A percentile compares a stretch with the other conserved stretches of the same genome.
These are phyloP conservation scores for Bembecia ichneumoniformis DNA, from an alignment of 2,888 invertebrate genomes.

Conservation along the genomic window DNA sequence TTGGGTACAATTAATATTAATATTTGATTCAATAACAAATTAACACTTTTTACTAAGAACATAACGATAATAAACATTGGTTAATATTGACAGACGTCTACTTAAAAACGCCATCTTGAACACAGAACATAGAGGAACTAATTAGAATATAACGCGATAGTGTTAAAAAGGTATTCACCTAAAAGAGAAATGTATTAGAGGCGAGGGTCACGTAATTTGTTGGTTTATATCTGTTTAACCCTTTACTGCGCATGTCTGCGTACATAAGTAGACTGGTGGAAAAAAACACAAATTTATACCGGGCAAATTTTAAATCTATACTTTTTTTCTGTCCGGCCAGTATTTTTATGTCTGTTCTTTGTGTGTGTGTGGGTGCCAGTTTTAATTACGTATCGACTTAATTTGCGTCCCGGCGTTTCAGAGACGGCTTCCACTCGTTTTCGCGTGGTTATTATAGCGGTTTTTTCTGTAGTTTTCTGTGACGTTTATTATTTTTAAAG, in stretches of 20 bases:
- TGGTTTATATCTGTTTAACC: conserved; percentile 40
- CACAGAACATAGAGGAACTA: too few relatives aligned
- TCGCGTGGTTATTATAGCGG: conserved; percentile 18
- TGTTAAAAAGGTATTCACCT: conserved; percentile 10
- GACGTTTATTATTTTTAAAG: conserved; percentile 15
- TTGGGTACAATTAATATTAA: too few relatives aligned
- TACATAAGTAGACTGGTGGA: conserved; percentile 65
- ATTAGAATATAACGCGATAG: conserved; percentile 14
- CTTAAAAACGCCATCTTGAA: too few relatives aligned
- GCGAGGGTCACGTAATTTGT: not conserved
- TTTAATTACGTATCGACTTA: conserved; percentile 74
- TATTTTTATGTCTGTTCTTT: conserved; percentile 70
- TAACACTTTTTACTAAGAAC: too few relatives aligned
- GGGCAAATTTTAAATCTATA: conserved; percentile 73
- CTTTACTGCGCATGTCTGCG: conserved; percentile 70
- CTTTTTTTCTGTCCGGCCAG: conserved; percentile 63
- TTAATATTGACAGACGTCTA: too few relatives aligned
- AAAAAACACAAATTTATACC: conserved; percentile 73
- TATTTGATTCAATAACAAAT: too few relatives aligned
- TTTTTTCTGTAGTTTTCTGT: conserved; percentile 10
- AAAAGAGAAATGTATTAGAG: not conserved
- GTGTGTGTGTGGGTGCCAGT: conserved; percentile 66
- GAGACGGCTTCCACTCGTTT: conserved; percentile 31
- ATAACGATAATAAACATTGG: too few relatives aligned
- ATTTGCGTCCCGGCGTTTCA: conserved; percentile 54